Evolutionary conservation across 2,888 invertebrate genomes (phyloP).

Genomic region (Shargacucullia verbasci): DNA sequence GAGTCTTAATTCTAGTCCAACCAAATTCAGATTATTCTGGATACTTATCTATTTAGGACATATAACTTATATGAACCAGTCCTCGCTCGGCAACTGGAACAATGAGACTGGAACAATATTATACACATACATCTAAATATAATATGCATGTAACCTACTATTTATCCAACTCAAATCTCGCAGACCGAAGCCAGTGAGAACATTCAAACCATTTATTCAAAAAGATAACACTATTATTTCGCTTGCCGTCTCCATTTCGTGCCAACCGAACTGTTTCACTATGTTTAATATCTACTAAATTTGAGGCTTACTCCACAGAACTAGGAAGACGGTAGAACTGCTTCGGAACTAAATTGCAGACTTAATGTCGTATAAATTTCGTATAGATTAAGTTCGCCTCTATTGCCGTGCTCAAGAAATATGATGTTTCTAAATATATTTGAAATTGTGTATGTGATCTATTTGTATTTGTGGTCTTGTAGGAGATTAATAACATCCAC

Average conservation of each 20-base stretch:
- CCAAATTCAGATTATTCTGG: no score
- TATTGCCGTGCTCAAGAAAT: conserved; percentile 7
- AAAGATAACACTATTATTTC: conserved; percentile 21
- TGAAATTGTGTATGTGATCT: neutral
- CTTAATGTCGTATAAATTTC: conserved; percentile 9
- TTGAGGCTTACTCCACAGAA: conserved; percentile 54
- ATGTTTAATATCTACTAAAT: conserved; percentile 63
- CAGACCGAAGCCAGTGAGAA: no score
- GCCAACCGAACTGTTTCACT: conserved; percentile 35
- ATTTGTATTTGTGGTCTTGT: conserved; percentile 28
- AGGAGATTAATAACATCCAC: conserved; percentile 12
- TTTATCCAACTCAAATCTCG: no score
- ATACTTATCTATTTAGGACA: no score
- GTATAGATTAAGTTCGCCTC: conserved; percentile 14
- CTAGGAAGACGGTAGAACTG: conserved; percentile 27
- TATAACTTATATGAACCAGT: no score
- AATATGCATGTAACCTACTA: no score
- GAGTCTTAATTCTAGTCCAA: no score
- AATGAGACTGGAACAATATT: no score
- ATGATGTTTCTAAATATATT: neutral
- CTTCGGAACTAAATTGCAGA: conserved; percentile 44
- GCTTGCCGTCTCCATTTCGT: conserved; percentile 22
- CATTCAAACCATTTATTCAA: conserved; percentile 10
- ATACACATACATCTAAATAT: no score
- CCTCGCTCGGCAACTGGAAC: no score